These are phyloP conservation scores for Neosalanx taihuensis DNA, from an alignment of 2,797 vertebrate species.

Conservation along the genomic window DNA sequence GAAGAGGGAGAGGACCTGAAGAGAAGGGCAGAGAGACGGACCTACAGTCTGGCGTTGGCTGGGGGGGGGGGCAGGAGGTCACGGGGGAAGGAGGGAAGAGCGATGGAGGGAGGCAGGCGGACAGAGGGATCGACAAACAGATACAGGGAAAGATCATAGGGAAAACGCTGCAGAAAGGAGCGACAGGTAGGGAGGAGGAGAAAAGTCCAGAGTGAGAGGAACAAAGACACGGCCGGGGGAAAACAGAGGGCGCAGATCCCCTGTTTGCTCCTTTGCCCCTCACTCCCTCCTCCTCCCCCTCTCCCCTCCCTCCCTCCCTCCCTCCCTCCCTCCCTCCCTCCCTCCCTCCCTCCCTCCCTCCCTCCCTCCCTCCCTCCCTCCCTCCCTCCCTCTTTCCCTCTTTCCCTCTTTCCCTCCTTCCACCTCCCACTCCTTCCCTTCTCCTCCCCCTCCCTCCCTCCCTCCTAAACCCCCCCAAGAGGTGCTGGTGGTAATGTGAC, in stretches of 20 bases:
- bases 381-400: conserved; percentile 21
- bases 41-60: too few species aligned
- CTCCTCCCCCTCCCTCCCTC: conserved; percentile 33
- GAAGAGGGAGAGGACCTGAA: not conserved
- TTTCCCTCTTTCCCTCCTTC: conserved; percentile 53
- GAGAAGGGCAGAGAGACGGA: too few species aligned
- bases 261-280: too few species aligned
- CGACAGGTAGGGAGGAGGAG: not conserved
- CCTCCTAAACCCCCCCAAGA: conserved; percentile 40
- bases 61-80: not conserved
- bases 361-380: conserved; percentile 28
- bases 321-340: conserved; percentile 36
- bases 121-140: not conserved
- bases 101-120: not conserved
- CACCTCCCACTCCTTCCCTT: conserved; percentile 30
- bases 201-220: not conserved
- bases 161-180: not conserved
- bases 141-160: conserved; percentile 17
- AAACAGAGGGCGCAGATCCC: conserved; percentile 21
- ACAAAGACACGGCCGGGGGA: not conserved
- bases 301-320: conserved; percentile 35
- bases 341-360: conserved; percentile 27
- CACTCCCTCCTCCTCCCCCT: conserved; percentile 16
- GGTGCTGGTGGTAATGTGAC: conserved; percentile 55
- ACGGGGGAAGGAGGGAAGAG: not conserved